Base-by-base conservation (phyloP, 2,888 invertebrate genomes). In the Stomorhina lunata region DNA sequence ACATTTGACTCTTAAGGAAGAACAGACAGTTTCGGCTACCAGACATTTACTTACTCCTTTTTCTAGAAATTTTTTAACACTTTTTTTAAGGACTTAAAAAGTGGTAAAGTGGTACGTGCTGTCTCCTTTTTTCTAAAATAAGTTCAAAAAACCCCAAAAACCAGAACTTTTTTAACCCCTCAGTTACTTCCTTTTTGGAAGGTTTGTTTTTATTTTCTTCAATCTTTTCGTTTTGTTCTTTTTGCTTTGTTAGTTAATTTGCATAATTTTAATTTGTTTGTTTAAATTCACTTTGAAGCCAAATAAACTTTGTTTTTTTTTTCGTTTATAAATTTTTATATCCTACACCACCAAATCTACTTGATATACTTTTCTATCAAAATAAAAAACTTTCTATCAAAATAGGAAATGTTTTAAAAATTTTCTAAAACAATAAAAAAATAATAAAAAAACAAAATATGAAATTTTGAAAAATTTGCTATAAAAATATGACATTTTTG, bases 261-360 rank as follows among this genome's bases (percentile, higher is more conserved):
- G 86, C 88, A 89, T 89, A 89, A 89, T 88, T 87, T 88, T 89
- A 88, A 88, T 89, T 88, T 88, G 86, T 86, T 86, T 86, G 85
- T 86, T 88, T 88, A 76, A 69, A 82, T 84, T 84, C 84, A 80
- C 83, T 83, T 83, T 81, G 83, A 80, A 63, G 75, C 75, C 65
- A 73, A n/a, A n/a, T n/a, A n/a, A 81, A 79, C 66, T 72, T 81
- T 80, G 66, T 71, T 55, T 76, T 73, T 57, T 59, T 66, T 20
- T 48, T 75, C 71, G 34, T 75, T 50, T 68, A n/a, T n/a, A n/a
- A n/a, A n/a, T n/a, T n/a, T n/a, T n/a, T n/a, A n/a, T n/a, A n/a
- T n/a, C n/a, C n/a, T n/a, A n/a, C n/a, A n/a, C n/a, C n/a, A n/a
- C n/a, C n/a, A n/a, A n/a, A n/a, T n/a, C n/a, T n/a, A n/a, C n/a